Conservation (phyloP, 2,888 invertebrate species). For the Alloscopus bannaensis region DNA sequence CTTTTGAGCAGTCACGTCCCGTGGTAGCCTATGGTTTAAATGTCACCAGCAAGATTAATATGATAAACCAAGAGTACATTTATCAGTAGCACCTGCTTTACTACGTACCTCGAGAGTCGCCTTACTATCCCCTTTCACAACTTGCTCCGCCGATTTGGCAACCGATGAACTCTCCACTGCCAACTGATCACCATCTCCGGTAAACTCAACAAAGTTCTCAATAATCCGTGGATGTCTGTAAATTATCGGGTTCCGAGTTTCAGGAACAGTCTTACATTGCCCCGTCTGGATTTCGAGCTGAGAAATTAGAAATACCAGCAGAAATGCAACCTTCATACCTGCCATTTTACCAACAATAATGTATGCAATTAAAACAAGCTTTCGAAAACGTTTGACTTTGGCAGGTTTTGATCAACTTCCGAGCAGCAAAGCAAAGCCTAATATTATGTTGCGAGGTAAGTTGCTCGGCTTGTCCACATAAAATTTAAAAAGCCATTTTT, state of each 20-base stretch:
- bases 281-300: neutral
- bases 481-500: no score
- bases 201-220: constrained; percentile 54
- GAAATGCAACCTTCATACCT: no score
- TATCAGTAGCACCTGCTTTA: neutral
- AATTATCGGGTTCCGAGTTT: neutral
- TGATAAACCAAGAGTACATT: neutral
- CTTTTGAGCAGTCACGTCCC: constrained; percentile 48
- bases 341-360: no score
- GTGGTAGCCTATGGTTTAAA: neutral
- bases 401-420: no score
- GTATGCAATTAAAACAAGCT: no score
- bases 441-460: no score
- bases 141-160: neutral
- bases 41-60: no score
- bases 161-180: constrained; percentile 34
- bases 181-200: constrained; percentile 52
- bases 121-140: neutral
- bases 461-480: no score
- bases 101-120: neutral
- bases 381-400: no score
- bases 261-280: constrained; percentile 19
- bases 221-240: constrained; percentile 2
- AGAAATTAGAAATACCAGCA: neutral
- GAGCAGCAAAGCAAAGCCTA: no score